A percentile compares a stretch with the other conserved stretches of the same genome.
Conservation (phyloP, 2,797 vertebrate genomes). For the Mus minutoides region DNA sequence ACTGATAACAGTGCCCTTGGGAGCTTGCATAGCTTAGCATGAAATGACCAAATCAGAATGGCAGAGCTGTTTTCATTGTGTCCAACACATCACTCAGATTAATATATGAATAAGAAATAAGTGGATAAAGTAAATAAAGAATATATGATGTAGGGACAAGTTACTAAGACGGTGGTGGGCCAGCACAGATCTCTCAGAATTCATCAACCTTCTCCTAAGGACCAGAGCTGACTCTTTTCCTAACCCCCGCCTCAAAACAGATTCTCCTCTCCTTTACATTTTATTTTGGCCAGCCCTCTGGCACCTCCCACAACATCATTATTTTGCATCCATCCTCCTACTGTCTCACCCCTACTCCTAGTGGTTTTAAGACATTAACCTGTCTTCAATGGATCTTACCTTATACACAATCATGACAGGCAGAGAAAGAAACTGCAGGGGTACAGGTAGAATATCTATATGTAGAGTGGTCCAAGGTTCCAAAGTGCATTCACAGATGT, state of each 20-base stretch:
- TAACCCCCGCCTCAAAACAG: not conserved
- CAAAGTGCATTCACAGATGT: not conserved
- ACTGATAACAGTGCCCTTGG: slow-evolving; percentile 47
- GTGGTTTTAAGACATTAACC: not conserved
- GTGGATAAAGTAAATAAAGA: not conserved
- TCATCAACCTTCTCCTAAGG: not conserved
- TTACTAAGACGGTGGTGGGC: not conserved
- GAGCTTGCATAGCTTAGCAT: not conserved
- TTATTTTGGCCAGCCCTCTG: not conserved
- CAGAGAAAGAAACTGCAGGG: not conserved
- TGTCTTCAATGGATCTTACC: not conserved
- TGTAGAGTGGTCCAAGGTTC: not conserved
- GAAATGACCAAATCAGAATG: slow-evolving; percentile 2
- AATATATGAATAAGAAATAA: not conserved
- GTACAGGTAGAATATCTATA: too few relatives aligned
- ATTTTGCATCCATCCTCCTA: not conserved
- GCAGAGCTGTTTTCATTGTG: not conserved
- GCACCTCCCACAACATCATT: not conserved
- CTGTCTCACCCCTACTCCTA: not conserved
- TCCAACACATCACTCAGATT: slow-evolving; percentile 2
- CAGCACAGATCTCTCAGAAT: not conserved
- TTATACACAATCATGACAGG: not conserved
- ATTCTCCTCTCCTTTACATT: not conserved
- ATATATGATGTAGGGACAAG: not conserved
- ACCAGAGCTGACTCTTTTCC: not conserved